Conservation (phyloP, 2,113 vertebrate species). For the Chascanopsetta lugubris region DNA sequence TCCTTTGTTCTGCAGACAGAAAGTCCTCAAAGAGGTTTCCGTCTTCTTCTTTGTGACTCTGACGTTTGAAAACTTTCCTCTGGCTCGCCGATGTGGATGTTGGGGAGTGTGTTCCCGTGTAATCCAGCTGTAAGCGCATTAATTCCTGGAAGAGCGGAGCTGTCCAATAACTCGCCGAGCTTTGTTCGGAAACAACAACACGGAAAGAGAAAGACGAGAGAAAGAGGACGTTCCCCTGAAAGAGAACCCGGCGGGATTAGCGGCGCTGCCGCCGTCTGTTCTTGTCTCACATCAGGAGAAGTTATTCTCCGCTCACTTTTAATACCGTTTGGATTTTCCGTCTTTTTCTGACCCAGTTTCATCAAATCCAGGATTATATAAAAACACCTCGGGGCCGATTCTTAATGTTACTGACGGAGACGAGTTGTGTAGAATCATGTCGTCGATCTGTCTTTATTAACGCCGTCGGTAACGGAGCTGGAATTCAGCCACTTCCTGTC, state of each 20-base stretch:
- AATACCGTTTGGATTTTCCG: conserved; percentile 16
- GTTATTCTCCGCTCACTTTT: conserved; percentile 21
- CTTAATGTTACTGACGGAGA: neutral
- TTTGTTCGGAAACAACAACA: conserved; percentile 38
- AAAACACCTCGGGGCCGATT: conserved; percentile 28
- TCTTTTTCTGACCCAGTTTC: conserved; percentile 8
- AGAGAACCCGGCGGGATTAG: conserved; percentile 31
- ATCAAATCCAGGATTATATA: conserved; percentile 31
- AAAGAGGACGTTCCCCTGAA: neutral
- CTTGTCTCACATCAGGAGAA: conserved; percentile 7
- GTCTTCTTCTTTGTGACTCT: neutral
- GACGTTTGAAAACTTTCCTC: neutral
- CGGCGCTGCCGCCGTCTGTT: neutral
- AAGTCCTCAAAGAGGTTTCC: no score
- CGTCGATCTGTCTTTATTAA: neutral
- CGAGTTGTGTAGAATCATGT: neutral
- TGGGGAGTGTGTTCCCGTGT: neutral
- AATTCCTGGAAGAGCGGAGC: conserved; percentile 16
- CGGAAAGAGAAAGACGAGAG: neutral
- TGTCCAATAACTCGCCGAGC: conserved; percentile 15
- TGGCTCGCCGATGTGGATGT: neutral
- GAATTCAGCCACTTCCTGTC: neutral
- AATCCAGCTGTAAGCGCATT: conserved; percentile 21
- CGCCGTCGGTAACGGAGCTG: neutral
- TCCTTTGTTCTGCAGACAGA: neutral